Evolutionary conservation across 2,888 invertebrate genomes (phyloP), one percentile per base, ranked within the genome.

Genomic region (Clunio marinus): DNA sequence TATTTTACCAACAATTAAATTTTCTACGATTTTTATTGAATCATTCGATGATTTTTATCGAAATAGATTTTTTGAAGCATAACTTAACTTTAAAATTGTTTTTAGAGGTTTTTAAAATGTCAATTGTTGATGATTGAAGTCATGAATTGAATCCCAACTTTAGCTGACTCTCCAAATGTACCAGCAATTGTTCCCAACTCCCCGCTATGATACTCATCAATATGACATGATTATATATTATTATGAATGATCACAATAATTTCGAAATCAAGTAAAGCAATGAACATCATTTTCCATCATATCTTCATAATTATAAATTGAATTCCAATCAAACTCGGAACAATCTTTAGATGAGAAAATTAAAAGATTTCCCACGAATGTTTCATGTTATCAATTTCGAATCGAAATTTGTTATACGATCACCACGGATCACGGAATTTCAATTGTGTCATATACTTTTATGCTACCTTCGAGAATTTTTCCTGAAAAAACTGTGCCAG

Each of bases 351-450:
- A 59, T 27, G 73, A 72, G 73, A 81, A 83, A 24, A 85, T 73
- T 1, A 79, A 80, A 1, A 84, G 73, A 70, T 76, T 78, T 1
- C 82, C 84, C 78, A 86, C 81, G 0, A 83, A 80, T 0, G 84
- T 86, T 71, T 84, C 84, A 74, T 86, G 83, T 0, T 86, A 89
- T 74, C 37, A 78, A 76, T 70, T 84, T 84, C 0, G 88, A 81
- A 75, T 88, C 87, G 73, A 88, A 85, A 73, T 88, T 86, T 1
- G 86, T 85, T 1, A 89, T 83, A 76, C 87, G 87, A n/a, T 89
- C 77, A 0, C 87, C 88, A 37, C n/a, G 32, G 10, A 10, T 32
- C 10, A 10, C 32, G 32, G 32, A 32, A 32, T 32, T 32, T 32
- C 32, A 32, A 32, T 32, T 32, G 32, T 32, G 32, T 32, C 32